Base-by-base conservation (phyloP, 2,888 invertebrate species). In the Ypsolopha scabrella region DNA sequence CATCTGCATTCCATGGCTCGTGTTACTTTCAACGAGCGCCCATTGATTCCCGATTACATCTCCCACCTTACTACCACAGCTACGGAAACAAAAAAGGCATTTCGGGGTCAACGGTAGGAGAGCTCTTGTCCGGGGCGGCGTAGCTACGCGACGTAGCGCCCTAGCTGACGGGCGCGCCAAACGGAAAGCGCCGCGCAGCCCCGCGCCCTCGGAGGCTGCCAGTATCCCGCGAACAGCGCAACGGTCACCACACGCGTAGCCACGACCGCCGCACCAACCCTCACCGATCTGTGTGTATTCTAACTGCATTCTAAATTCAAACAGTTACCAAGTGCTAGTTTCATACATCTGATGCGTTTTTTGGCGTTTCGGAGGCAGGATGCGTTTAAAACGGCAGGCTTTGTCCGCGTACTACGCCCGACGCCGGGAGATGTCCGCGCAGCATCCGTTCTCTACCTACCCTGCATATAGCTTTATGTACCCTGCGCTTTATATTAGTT, bases 211-310 rank as follows among this genome's bases (percentile, higher is more conserved):
- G 76, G 80, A 76, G 72, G 80, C 77, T 76, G 54, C 63, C 81
- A 85, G 85, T 86, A 73, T 75, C 77, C 75, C 82, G 85, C 85
- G 79, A 64, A 67, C 73, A 81, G 83, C 78, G 79, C 68, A 66
- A 68, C 75, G 65, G 24, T 24, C 67, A 57, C 60, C 60, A 74
- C 79, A 76, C 72, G 75, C 70, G 54, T 57, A 51, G 34, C 55
- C 52, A 63, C 68, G 65, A 63, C 63, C 63, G 58, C 61, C 55
- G 53, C 65, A 59, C 52, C 58, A 47, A 56, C 57, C 47, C 37
- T 43, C 39, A 46, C 36, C 44, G 51, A 41, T 13, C 49, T 41
- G 37, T 46, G 50, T 52, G 41, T 50, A 35, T 41, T 36, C 39
- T 41, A 38, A 24, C 4, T 47, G 7, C 11, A 7, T 36, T 37